phyloP scores from a whole-genome alignment of 1,140 invertebrate species.

The Trichonephila clavata region DNA sequence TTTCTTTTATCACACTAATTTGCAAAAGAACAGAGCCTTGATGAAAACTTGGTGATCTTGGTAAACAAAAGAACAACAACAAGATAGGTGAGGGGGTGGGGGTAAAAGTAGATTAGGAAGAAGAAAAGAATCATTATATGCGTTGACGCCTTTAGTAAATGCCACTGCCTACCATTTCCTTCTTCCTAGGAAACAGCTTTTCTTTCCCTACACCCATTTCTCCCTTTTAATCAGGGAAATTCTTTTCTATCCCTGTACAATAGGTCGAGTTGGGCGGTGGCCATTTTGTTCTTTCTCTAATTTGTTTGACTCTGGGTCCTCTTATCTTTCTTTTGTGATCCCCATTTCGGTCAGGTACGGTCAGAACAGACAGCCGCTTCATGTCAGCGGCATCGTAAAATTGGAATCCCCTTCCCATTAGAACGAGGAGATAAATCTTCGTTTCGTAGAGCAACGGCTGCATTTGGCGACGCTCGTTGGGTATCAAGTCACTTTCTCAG shows the following conservation, averaged over 20 bases:
- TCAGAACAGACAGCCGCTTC: conserved; percentile 10
- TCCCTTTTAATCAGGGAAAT: conserved; percentile 67
- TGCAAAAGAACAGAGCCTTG: not conserved
- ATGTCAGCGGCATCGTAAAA: conserved; percentile 66
- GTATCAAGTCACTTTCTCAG: not conserved
- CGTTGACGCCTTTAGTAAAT: conserved; percentile 65
- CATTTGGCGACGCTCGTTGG: conserved; percentile 36
- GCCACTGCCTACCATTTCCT: conserved; percentile 24
- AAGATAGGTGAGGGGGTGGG: not conserved
- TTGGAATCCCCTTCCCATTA: conserved; percentile 62
- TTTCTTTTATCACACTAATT: not conserved
- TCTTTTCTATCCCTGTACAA: conserved; percentile 39
- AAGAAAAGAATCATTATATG: conserved; percentile 51
- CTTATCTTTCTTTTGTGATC: conserved; percentile 49
- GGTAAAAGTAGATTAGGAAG: not conserved
- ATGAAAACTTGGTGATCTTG: conserved; percentile 15
- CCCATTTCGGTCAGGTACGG: conserved; percentile 49
- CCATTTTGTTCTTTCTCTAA: conserved; percentile 54
- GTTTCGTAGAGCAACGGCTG: not conserved
- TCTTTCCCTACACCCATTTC: conserved; percentile 28
- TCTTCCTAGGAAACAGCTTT: conserved; percentile 25
- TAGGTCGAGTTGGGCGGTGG: conserved; percentile 51
- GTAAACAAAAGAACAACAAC: not conserved
- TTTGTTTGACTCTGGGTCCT: conserved; percentile 50
- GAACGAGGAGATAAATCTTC: conserved; percentile 66